Conservation (phyloP, 2,888 invertebrate species). For the Agrotis clavis region DNA sequence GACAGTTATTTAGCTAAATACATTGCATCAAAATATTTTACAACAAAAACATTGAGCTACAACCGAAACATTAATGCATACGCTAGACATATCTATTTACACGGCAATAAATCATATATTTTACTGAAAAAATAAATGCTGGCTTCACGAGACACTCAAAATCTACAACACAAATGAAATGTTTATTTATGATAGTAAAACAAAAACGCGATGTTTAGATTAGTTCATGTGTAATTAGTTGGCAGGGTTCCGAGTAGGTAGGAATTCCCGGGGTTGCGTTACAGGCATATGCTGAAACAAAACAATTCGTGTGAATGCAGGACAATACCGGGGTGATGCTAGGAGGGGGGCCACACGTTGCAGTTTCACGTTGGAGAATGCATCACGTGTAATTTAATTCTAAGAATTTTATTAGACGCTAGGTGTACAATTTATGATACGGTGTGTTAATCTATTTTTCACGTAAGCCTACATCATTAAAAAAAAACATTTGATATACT, state of each 20-base stretch:
- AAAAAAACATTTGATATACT: too few relatives aligned
- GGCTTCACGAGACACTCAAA: slow-evolving; percentile 48
- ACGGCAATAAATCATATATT: slow-evolving; percentile 41
- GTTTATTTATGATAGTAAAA: slow-evolving; percentile 68
- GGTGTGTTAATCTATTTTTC: too few relatives aligned
- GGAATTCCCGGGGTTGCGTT: slow-evolving; percentile 78
- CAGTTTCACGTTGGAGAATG: slow-evolving; percentile 58
- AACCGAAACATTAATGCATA: slow-evolving; percentile 39
- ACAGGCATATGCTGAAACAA: slow-evolving; percentile 84
- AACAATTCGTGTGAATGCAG: slow-evolving; percentile 87
- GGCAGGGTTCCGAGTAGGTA: slow-evolving; percentile 88
- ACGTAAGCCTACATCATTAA: too few relatives aligned
- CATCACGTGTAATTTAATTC: too few relatives aligned
- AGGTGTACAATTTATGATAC: too few relatives aligned
- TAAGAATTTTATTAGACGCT: too few relatives aligned
- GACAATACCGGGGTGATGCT: slow-evolving; percentile 82
- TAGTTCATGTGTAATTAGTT: slow-evolving; percentile 80
- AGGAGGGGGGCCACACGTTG: slow-evolving; percentile 68
- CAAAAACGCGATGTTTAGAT: slow-evolving; percentile 70
- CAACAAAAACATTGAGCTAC: slow-evolving; percentile 25
- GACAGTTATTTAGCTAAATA: slow-evolving; percentile 20
- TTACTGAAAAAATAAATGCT: slow-evolving; percentile 42
- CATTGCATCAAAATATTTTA: slow-evolving; percentile 6
- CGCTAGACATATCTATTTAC: slow-evolving; percentile 53
- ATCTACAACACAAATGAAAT: slow-evolving; percentile 51